A percentile compares a stretch with the other conserved stretches of the same genome.
phyloP scores from a whole-genome alignment of 2,113 vertebrate genomes.

The Chauna torquata region DNA sequence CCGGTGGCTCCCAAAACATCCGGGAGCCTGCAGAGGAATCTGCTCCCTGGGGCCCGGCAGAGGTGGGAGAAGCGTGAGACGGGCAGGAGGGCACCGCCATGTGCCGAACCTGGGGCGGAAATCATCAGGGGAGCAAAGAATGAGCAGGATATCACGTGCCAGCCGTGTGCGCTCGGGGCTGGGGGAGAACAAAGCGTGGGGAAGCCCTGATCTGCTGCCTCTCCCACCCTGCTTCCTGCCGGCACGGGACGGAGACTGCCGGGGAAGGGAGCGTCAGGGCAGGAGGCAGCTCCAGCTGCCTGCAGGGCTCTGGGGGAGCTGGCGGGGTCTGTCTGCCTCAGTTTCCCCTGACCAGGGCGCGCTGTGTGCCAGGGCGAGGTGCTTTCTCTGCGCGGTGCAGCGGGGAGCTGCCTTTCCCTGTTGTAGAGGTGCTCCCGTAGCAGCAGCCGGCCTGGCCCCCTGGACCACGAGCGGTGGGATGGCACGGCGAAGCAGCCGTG shows the following conservation, averaged over 20 bases:
- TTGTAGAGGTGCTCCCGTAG: not conserved
- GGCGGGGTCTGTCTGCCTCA: not conserved
- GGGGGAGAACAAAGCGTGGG: slow-evolving; percentile 55
- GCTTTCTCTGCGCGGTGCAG: too few species aligned
- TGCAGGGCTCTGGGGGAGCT: not conserved
- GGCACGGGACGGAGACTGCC: not conserved
- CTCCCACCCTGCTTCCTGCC: slow-evolving; percentile 51
- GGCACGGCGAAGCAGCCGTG: too few species aligned
- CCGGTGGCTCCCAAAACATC: fast-evolving
- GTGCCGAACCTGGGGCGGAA: not conserved
- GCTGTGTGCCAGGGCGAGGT: not conserved
- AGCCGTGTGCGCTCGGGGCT: not conserved
- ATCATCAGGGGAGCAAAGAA: not conserved
- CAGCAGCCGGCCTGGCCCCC: too few species aligned
- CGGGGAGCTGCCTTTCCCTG: not conserved
- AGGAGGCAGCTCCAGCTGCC: fast-evolving
- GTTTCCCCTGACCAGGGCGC: not conserved
- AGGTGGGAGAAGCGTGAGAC: not conserved
- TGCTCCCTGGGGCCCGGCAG: fast-evolving
- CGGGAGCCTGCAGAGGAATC: fast-evolving
- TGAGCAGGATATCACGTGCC: slow-evolving; percentile 55
- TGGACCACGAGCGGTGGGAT: too few species aligned
- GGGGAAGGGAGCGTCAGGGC: not conserved
- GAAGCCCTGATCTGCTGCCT: slow-evolving; percentile 18
- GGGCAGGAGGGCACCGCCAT: not conserved